Percentiles rank a stretch among this genome's conserved stretches.
Conservation (phyloP, 2,113 vertebrate species). For the Petaurus breviceps region DNA sequence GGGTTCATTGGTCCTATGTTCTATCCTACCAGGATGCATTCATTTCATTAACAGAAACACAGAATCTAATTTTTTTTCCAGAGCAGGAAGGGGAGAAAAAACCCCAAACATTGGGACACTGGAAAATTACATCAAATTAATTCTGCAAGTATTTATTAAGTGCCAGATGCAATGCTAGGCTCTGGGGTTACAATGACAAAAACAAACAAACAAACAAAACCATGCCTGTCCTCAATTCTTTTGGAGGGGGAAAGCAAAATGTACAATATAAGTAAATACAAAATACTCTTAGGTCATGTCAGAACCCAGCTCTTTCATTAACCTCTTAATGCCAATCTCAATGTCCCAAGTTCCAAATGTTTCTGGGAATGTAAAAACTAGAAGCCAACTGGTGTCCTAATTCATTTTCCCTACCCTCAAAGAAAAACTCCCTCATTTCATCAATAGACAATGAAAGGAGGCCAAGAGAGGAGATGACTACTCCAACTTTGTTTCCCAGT, state of each 20-base stretch:
- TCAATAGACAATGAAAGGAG: background rate
- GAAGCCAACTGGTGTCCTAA: background rate
- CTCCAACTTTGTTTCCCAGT: background rate
- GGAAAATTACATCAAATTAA: background rate
- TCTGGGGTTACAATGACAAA: background rate
- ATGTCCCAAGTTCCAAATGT: background rate
- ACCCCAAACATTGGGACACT: background rate
- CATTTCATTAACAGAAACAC: background rate
- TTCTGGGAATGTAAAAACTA: background rate
- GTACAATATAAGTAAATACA: background rate
- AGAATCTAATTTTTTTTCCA: background rate
- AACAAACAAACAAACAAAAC: background rate
- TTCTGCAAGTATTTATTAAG: background rate
- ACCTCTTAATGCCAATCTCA: background rate
- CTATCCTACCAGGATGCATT: background rate
- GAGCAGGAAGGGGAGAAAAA: background rate
- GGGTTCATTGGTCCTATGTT: background rate
- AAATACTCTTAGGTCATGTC: background rate
- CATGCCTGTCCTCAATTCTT: background rate
- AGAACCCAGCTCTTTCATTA: background rate
- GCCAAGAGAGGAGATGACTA: background rate
- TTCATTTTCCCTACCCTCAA: background rate
- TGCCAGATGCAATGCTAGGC: background rate
- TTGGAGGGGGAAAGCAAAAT: background rate
- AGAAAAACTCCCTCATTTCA: background rate